A percentile compares a stretch with the other conserved stretches of the same genome.
Evolutionary conservation across 2,888 invertebrate genomes (phyloP).

Genomic region (Tromatobia lineatoria): DNA sequence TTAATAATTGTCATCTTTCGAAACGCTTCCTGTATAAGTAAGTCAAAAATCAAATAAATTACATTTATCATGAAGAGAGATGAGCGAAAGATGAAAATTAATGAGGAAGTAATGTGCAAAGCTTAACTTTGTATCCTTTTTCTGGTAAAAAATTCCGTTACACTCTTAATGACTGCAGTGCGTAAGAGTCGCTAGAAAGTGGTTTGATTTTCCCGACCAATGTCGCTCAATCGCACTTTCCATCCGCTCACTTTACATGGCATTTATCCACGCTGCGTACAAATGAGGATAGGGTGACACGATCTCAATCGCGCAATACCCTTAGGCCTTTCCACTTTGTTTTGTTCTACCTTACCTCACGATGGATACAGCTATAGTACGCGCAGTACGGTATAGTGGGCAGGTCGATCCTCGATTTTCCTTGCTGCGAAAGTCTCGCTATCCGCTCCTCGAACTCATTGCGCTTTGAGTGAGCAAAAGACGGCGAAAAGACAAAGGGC

Average conservation of each 20-base stretch:
- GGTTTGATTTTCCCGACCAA: background rate
- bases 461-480: conserved; percentile 17
- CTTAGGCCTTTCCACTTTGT: conserved; percentile 1
- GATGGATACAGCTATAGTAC: background rate
- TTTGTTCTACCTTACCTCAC: conserved; percentile 3
- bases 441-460: background rate
- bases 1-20: no score
- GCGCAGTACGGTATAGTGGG: no score
- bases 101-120: no score
- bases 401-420: conserved; percentile 24
- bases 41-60: no score
- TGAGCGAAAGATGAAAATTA: no score
- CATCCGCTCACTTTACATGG: conserved; percentile 3
- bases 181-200: background rate
- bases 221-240: background rate
- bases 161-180: background rate
- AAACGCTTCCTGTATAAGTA: no score
- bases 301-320: background rate
- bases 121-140: no score
- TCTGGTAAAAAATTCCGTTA: no score
- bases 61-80: no score
- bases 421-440: background rate
- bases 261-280: background rate
- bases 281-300: conserved; percentile 4
- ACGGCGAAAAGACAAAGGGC: conserved; percentile 36